These are phyloP conservation scores for Bombycilla garrulus DNA, from an alignment of 2,113 vertebrate species.

Conservation along the genomic window DNA sequence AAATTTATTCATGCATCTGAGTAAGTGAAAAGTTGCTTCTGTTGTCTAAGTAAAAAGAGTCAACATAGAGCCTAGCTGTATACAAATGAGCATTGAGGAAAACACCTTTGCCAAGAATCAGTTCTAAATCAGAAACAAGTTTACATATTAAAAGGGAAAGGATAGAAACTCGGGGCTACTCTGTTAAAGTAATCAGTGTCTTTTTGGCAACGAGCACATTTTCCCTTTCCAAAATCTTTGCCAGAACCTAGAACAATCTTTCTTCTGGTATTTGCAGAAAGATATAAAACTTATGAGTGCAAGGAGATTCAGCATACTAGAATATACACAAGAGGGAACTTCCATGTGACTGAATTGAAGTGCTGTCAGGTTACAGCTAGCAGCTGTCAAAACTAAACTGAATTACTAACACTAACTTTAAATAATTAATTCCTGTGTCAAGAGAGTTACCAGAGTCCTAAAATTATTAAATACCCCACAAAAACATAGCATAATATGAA, in stretches of 20 bases:
- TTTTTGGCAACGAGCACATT: conserved; percentile 49
- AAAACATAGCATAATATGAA: background rate
- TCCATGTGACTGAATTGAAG: conserved; percentile 29
- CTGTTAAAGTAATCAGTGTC: conserved; percentile 68
- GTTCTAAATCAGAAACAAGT: conserved; percentile 65
- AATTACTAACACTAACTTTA: conserved; percentile 49
- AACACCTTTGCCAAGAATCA: conserved; percentile 34
- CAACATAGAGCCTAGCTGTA: background rate
- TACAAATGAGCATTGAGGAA: background rate
- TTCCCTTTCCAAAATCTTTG: conserved; percentile 53
- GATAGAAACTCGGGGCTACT: conserved; percentile 47
- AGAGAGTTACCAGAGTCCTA: background rate
- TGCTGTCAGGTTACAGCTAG: conserved; percentile 57
- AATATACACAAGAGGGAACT: conserved; percentile 54
- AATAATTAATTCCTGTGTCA: conserved; percentile 46
- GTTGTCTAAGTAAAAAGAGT: background rate
- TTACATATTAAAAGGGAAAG: conserved; percentile 46
- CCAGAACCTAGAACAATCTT: conserved; percentile 61
- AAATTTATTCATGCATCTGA: background rate
- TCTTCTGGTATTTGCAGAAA: conserved; percentile 63
- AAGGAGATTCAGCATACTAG: conserved; percentile 44
- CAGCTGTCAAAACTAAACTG: conserved; percentile 42
- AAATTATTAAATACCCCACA: background rate
- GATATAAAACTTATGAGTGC: conserved; percentile 66
- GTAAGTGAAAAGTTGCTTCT: background rate